Evolutionary conservation across 2,113 vertebrate species (phyloP).

Genomic region (Xerus inauris): DNA sequence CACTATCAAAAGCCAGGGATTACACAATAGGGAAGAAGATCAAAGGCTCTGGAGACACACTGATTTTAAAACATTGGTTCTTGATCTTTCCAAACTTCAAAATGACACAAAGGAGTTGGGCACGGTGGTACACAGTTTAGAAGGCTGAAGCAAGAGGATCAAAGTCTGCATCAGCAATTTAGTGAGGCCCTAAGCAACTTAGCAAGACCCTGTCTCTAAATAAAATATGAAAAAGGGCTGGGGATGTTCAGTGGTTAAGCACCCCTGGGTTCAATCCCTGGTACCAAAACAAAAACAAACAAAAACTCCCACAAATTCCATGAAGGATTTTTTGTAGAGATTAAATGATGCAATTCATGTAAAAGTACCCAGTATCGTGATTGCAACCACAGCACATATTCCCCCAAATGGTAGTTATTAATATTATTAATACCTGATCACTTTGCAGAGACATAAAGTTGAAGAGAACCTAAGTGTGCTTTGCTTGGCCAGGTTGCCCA

Average conservation of each 20-base stretch:
- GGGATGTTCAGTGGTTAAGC: too few species aligned
- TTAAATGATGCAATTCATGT: neutral
- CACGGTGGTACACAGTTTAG: too few species aligned
- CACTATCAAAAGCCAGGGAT: constrained; percentile 12
- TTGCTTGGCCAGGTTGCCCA: neutral
- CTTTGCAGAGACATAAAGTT: neutral
- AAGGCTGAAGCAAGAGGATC: too few species aligned
- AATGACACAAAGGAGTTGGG: neutral
- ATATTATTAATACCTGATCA: neutral
- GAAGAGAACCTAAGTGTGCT: neutral
- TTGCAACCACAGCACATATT: neutral
- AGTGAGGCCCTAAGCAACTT: too few species aligned
- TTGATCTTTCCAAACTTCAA: neutral
- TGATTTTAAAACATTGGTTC: neutral
- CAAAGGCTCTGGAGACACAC: constrained; percentile 5
- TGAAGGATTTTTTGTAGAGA: neutral
- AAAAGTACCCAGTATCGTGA: neutral
- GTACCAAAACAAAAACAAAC: too few species aligned
- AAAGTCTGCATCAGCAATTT: too few species aligned
- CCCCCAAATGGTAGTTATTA: neutral
- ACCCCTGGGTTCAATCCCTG: too few species aligned
- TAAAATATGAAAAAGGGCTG: too few species aligned
- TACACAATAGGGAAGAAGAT: neutral
- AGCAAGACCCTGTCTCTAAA: too few species aligned
- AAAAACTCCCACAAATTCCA: neutral